Evolutionary conservation across 2,888 invertebrate species (phyloP), one percentile per base, ranked within the genome.

Genomic region (Gonocerus acuteangulatus): DNA sequence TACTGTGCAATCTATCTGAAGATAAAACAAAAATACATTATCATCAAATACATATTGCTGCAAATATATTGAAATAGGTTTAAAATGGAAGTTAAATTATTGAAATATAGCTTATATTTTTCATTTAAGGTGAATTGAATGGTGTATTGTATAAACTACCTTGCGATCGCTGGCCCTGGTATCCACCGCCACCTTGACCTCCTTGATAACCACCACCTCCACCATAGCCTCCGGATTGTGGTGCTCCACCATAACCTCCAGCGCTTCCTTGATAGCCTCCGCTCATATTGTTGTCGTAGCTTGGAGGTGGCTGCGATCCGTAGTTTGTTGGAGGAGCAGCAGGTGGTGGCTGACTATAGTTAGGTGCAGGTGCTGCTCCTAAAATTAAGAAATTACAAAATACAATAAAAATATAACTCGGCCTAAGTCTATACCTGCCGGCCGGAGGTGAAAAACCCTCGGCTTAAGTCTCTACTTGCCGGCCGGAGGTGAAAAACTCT

Each of bases 221-320:
- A 47, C 75, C 76, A 1, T 74, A 71, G 22, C 71, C 70, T 48
- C 71, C 70, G 64, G 76, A 74, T 62, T 76, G 76, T 48, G 78
- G 77, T 48, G 79, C 78, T 2, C 79, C 77, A 66, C 78, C 77
- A 56, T 78, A 77, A 23, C 75, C 76, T 1, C 74, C 72, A 19
- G 71, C 69, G 51, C 70, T 69, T 9, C 73, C 73, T 64, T 76
- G 74, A 63, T 75, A 75, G 45, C 78, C 77, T 18, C 65, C 63
- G 15, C 63, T 58, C 57, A 61, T 60, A 22, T 56, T 60, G 9
- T 39, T 36, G 13, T 64, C 62, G 52, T 65, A 65, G 44, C 54
- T 51, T 15, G 60, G 45, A n/a, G 56, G 61, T 16, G 61, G 61
- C 22, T 64, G 62, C 13, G 60, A 51, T 9, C 60, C 62, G n/a